Evolutionary conservation across 2,888 invertebrate genomes (phyloP).

Genomic region (Venustoraphidia nigricollis): DNA sequence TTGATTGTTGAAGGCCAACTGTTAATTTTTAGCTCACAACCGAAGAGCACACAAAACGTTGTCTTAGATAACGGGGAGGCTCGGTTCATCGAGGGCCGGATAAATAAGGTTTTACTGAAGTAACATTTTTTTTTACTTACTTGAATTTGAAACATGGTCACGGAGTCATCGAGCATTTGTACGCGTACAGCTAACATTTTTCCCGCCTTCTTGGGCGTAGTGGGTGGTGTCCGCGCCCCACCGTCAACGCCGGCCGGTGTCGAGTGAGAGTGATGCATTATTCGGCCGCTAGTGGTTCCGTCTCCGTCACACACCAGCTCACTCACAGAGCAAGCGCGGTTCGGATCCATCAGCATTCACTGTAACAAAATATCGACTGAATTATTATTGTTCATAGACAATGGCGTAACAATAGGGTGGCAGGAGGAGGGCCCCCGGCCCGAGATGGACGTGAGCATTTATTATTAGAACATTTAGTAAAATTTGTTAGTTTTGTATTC

Average conservation of each 20-base stretch:
- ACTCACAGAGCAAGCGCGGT: slow-evolving; percentile 14
- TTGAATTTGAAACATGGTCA: slow-evolving; percentile 87
- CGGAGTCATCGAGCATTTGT: slow-evolving; percentile 78
- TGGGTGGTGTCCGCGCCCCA: slow-evolving; percentile 51
- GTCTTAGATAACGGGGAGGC: no score
- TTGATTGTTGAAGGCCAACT: no score
- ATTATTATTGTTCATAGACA: no score
- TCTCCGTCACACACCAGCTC: slow-evolving; percentile 21
- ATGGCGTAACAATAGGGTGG: no score
- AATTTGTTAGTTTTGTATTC: no score
- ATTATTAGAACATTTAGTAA: no score
- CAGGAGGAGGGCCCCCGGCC: no score
- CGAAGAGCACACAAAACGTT: no score
- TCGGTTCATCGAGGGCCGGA: no score
- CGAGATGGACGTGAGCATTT: no score
- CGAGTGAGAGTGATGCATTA: slow-evolving; percentile 73
- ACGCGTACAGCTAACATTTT: slow-evolving; percentile 80
- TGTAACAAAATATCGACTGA: no score
- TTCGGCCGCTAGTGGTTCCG: slow-evolving; percentile 26
- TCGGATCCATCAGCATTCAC: not conserved
- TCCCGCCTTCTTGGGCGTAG: slow-evolving; percentile 69
- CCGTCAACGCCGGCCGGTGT: slow-evolving; percentile 75
- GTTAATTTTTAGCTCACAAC: no score
- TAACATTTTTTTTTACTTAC: slow-evolving; percentile 30
- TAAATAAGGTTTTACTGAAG: not conserved